Base-by-base conservation (phyloP, 1,140 invertebrate genomes). In the Heliconius eleuchia region DNA sequence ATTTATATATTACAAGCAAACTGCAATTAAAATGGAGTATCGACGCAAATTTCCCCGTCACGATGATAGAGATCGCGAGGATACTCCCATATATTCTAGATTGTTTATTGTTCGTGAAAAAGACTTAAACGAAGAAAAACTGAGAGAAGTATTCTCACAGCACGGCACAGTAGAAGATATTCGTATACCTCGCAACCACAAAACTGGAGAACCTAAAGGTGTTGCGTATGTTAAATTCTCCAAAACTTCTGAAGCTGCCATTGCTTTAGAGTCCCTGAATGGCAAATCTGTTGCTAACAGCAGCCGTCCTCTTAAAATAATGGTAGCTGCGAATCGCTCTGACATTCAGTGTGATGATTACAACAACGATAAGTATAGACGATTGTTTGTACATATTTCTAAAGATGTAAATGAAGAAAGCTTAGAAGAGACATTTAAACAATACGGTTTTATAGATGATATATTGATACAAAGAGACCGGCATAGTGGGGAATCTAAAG, bases 81-180 rank as follows among this genome's bases (percentile, higher is more conserved):
- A 91, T 79, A 39, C 60, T 39, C 91, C 93, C n/a, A 85, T 87
- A 7, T 92, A 92, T 83, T 94, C 92, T 27, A 87, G 94, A 79
- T 94, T 99, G 18, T 99, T 99, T 92, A 96, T 99, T 83, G 96
- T 99, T 76, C 98, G 97, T 85, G 97, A 97, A 76, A 98, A 97
- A 93, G 95, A 95, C 74, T 95, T 98, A 60, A 97, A 96, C 13
- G 98, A 98, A 91, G 96, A 98, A 77, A 96, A 98, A 83, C 96
- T 98, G 76, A 94, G 96, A 76, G 96, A 97, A 71, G 96, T 96
- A 9, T 99, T 99, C 90, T 95, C 96, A 37, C 96, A 96, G 84
- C 98, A 96, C 93, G 98, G 98, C n/a, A 96, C 95, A 52, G 97
- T 99, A 77, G 97, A 98, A 93, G 98, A 99, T 92, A 96, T 99